Percentiles rank a stretch among this genome's conserved stretches.
phyloP scores from a whole-genome alignment of 2,113 vertebrate genomes.

The Motacilla alba region DNA sequence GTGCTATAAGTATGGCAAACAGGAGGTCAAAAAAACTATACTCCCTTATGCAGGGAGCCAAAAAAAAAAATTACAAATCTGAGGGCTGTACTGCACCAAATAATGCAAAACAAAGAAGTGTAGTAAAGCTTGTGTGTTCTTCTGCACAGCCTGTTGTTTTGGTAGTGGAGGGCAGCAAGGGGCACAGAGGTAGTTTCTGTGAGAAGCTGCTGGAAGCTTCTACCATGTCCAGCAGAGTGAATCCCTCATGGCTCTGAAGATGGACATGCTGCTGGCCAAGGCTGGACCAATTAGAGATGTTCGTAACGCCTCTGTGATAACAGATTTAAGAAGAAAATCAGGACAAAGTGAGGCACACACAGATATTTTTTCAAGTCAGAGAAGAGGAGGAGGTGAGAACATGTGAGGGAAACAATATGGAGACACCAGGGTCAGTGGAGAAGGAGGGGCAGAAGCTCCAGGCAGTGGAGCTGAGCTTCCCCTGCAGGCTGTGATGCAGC shows the following conservation, averaged over 20 bases:
- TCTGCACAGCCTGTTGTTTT: background rate
- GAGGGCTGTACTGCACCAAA: background rate
- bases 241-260: background rate
- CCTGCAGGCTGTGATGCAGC: accelerated
- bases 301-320: accelerated
- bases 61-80: background rate
- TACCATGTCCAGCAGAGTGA: background rate
- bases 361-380: background rate
- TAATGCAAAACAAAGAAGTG: background rate
- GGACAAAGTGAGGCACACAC: accelerated
- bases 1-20: background rate
- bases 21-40: background rate
- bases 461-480: accelerated
- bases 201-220: background rate
- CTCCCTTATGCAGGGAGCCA: accelerated
- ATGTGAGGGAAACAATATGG: too few species aligned
- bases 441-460: background rate
- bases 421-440: too few species aligned
- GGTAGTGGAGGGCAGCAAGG: accelerated
- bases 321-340: background rate
- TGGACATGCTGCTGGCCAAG: background rate
- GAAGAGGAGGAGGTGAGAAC: background rate
- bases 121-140: background rate
- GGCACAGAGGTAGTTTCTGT: accelerated
- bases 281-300: accelerated